Evolutionary conservation across 2,888 invertebrate genomes (phyloP).

Genomic region (Spialia ferax): DNA sequence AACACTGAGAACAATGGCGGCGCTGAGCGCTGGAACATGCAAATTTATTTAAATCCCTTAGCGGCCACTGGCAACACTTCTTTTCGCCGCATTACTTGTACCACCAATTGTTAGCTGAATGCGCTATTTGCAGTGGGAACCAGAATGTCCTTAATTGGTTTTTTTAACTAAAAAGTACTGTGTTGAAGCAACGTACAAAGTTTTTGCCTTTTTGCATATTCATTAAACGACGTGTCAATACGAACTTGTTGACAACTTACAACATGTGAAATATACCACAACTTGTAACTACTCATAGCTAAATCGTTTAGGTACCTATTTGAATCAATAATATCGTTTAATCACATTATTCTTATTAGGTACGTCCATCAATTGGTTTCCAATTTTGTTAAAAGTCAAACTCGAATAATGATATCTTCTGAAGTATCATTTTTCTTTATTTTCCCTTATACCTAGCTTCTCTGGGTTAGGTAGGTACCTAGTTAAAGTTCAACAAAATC

Average conservation of each 20-base stretch:
- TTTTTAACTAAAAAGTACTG: slow-evolving; percentile 29
- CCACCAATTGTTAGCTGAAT: slow-evolving; percentile 29
- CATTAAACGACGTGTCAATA: not conserved
- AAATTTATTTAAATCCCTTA: slow-evolving; percentile 49
- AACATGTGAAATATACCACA: not conserved
- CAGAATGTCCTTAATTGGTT: slow-evolving; percentile 29
- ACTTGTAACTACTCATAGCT: too few relatives aligned
- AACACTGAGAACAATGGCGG: slow-evolving; percentile 39
- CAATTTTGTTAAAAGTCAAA: too few relatives aligned
- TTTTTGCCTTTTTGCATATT: slow-evolving; percentile 20
- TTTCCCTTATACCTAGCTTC: too few relatives aligned
- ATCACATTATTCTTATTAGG: too few relatives aligned
- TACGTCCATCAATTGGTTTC: too few relatives aligned
- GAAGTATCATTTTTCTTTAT: too few relatives aligned
- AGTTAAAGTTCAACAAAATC: too few relatives aligned
- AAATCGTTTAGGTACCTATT: too few relatives aligned
- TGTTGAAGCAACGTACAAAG: not conserved
- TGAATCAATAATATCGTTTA: too few relatives aligned
- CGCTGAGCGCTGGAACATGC: slow-evolving; percentile 44
- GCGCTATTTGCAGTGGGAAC: slow-evolving; percentile 35
- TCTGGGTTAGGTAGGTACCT: too few relatives aligned
- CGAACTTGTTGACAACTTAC: not conserved
- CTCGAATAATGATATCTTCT: too few relatives aligned
- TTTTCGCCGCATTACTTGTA: slow-evolving; percentile 34
- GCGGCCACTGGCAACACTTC: slow-evolving; percentile 35